Evolutionary conservation across 2,113 vertebrate species (phyloP).

Genomic region (Epinephelus lanceolatus): DNA sequence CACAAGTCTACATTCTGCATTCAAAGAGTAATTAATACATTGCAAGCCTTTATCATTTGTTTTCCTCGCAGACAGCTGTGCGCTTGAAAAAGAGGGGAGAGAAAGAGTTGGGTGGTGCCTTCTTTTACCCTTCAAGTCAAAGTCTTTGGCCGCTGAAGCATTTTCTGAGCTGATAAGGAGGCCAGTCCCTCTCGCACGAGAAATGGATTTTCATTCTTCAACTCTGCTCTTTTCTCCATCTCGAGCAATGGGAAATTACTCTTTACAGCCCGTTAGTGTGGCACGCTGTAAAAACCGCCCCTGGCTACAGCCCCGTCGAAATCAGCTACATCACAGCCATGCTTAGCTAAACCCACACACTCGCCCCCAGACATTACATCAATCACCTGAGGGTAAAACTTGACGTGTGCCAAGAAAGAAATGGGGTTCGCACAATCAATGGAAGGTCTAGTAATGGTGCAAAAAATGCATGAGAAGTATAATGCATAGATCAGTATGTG

Average conservation of each 20-base stretch:
- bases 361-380: constrained; percentile 33
- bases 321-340: constrained; percentile 56
- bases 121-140: constrained; percentile 70
- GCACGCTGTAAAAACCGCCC: constrained; percentile 25
- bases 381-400: constrained; percentile 60
- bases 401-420: constrained; percentile 32
- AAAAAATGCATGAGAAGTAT: constrained; percentile 73
- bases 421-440: constrained; percentile 53
- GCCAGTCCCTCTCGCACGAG: constrained; percentile 48
- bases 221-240: constrained; percentile 49
- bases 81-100: constrained; percentile 38
- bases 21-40: constrained; percentile 52
- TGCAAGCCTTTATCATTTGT: constrained; percentile 53
- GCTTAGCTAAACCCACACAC: constrained; percentile 26
- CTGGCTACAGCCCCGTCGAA: constrained; percentile 19
- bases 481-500: constrained; percentile 84
- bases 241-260: constrained; percentile 48
- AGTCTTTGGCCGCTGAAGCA: constrained; percentile 64
- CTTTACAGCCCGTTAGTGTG: constrained; percentile 37
- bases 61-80: constrained; percentile 42
- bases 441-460: constrained; percentile 71
- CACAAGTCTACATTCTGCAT: constrained; percentile 21
- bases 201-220: constrained; percentile 70
- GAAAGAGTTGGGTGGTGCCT: constrained; percentile 38
- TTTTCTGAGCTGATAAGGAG: constrained; percentile 78